A percentile compares a stretch with the other conserved stretches of the same genome.
These are phyloP conservation scores for Eupelmus urozonus DNA, from an alignment of 2,888 invertebrate genomes.

Conservation along the genomic window DNA sequence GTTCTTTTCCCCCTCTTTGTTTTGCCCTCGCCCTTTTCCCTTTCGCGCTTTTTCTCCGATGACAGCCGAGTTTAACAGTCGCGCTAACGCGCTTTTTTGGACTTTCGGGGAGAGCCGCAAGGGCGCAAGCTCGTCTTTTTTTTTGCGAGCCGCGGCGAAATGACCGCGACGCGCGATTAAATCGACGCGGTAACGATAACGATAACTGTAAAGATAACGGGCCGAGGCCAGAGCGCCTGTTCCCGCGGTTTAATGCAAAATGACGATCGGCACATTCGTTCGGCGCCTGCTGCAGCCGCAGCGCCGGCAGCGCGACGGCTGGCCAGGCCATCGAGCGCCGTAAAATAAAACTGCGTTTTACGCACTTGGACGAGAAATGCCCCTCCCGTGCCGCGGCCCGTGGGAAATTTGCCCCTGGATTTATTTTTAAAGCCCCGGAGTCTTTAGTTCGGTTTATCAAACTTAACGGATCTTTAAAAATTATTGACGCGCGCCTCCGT, in stretches of 20 bases:
- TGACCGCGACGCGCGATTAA: constrained; percentile 26
- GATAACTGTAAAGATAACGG: constrained; percentile 49
- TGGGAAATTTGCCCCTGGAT: neutral
- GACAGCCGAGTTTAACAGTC: neutral
- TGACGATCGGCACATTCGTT: constrained; percentile 41
- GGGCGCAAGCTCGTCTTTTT: neutral
- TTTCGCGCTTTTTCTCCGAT: neutral
- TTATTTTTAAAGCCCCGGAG: neutral
- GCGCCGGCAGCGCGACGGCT: neutral
- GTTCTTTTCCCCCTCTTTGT: too few relatives aligned
- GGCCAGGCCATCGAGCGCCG: constrained; percentile 6
- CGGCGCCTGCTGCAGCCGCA: too few relatives aligned
- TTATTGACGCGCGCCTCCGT: too few relatives aligned
- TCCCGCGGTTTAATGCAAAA: constrained; percentile 36
- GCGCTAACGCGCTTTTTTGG: neutral
- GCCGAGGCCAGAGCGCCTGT: neutral
- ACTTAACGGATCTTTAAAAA: neutral
- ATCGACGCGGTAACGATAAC: constrained; percentile 38
- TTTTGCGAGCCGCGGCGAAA: neutral
- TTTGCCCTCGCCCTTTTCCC: too few relatives aligned
- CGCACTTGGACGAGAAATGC: neutral
- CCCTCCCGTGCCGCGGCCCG: neutral
- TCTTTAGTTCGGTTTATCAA: neutral
- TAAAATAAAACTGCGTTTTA: constrained; percentile 39
- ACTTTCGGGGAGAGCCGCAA: neutral